Percentiles rank a stretch among this genome's conserved stretches.
These are phyloP conservation scores for Mormyrus iriodes DNA, from an alignment of 2,113 vertebrate genomes.

Conservation along the genomic window DNA sequence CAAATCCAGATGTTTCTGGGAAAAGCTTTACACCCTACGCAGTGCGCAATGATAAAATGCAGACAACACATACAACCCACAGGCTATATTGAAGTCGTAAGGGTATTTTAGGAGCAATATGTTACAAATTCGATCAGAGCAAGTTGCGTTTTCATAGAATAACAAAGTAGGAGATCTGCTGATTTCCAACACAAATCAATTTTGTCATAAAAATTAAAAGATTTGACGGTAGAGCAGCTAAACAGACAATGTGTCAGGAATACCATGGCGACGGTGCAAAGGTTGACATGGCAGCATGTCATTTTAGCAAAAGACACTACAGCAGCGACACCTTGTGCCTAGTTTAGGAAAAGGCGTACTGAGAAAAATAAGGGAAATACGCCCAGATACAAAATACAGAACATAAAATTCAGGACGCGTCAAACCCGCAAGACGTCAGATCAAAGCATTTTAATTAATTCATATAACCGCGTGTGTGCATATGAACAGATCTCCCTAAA, in stretches of 20 bases:
- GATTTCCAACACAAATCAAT: neutral
- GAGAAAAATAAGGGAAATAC: neutral
- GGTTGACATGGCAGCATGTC: neutral
- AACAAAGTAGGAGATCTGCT: neutral
- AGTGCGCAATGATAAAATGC: neutral
- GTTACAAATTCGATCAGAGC: neutral
- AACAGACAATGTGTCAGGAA: neutral
- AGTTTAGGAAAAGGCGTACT: neutral
- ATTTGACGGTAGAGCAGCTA: neutral
- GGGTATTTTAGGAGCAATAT: neutral
- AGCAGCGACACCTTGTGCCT: slow-evolving; percentile 1
- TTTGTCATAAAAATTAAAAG: neutral
- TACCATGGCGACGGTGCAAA: neutral
- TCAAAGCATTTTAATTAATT: neutral
- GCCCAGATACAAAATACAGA: neutral
- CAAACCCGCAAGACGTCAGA: neutral
- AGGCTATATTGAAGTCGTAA: neutral
- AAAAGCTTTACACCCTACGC: neutral
- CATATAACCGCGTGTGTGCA: too few species aligned
- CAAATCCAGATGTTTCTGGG: neutral
- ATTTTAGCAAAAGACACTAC: neutral
- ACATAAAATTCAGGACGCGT: neutral
- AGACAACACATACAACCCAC: neutral
- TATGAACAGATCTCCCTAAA: neutral
- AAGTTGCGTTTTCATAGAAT: neutral